Evolutionary conservation across 2,797 vertebrate species (phyloP).

Genomic region (Schizopygopsis pylzovi): DNA sequence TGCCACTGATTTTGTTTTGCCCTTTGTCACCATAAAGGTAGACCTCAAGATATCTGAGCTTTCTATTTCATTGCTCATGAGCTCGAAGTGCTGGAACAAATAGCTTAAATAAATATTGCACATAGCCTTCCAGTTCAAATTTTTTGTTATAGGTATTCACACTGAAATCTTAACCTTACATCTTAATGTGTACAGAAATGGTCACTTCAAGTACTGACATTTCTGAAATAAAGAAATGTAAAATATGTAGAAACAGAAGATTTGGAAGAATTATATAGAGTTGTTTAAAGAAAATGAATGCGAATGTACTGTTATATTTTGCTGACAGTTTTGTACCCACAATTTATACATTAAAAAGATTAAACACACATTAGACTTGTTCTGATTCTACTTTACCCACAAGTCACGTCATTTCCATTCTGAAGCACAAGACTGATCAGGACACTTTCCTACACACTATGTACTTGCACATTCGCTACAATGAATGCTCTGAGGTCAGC

Average conservation of each 20-base stretch:
- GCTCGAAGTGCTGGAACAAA: not conserved
- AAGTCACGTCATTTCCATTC: not conserved
- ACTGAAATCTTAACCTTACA: not conserved
- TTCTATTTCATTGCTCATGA: not conserved
- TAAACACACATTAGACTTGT: constrained; percentile 29
- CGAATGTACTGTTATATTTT: constrained; percentile 39
- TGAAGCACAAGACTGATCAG: constrained; percentile 6
- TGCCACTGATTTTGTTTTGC: not conserved
- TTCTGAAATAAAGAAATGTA: not conserved
- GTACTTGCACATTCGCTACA: not conserved
- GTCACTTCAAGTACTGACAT: not conserved
- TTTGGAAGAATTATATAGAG: not conserved
- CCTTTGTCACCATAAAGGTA: not conserved
- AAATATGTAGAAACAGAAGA: not conserved
- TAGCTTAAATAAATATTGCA: not conserved
- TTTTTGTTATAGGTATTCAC: not conserved
- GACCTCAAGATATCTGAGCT: not conserved
- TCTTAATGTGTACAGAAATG: constrained; percentile 6
- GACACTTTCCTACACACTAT: not conserved
- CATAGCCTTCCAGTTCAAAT: not conserved
- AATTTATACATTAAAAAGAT: constrained; percentile 65
- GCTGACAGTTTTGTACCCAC: constrained; percentile 54
- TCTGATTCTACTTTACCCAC: not conserved
- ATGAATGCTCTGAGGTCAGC: not conserved
- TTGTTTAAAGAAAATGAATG: not conserved